Evolutionary conservation across 2,888 invertebrate genomes (phyloP), one percentile per base, ranked within the genome.

Genomic region (Seladonia tumulorum): DNA sequence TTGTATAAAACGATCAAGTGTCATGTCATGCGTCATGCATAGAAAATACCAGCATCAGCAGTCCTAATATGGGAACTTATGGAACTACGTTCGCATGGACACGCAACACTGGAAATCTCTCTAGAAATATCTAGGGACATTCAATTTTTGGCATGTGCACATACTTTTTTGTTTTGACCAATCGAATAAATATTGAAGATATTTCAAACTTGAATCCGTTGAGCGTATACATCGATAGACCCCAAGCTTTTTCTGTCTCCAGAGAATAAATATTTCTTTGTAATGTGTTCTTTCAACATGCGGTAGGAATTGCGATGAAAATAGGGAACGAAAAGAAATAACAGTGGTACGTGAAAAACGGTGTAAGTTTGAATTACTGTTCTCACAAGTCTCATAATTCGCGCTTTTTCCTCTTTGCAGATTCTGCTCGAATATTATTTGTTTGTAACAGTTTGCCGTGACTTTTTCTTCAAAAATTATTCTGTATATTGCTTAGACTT

Each of bases 161-260:
- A 5, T 16, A 22, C 53, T 4, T 8, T 53, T 42, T 35, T 18
- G 10, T 22, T 1, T 39, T 10, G n/a, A 25, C 83, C 84, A 83
- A 83, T 83, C 39, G 14, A 18, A 57, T 18, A 0, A 39, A 22
- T 4, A 29, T 25, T 47, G 45, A 1, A 25, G 53, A 85, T 75
- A 79, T 85, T 86, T 86, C 76, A 86, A 86, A 86, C 68, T 76
- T 39, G 35, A 82, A 82, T 53, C 4, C 42, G 35, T n/a, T 47
- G 60, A 84, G 76, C 85, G 57, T 73, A 74, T 25, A 42, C 35
- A 22, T 76, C 72, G 12, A 78, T 1, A 25, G 49, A 39, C 45
- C 25, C 42, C 14, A 45, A 53, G 47, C 22, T 5, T 22, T n/a
- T 57, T 10, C 8, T n/a, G 22, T 60, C 14, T 63, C 16, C 7